Conservation (phyloP, 1,140 invertebrate genomes). For the Dinoponera quadriceps region DNA sequence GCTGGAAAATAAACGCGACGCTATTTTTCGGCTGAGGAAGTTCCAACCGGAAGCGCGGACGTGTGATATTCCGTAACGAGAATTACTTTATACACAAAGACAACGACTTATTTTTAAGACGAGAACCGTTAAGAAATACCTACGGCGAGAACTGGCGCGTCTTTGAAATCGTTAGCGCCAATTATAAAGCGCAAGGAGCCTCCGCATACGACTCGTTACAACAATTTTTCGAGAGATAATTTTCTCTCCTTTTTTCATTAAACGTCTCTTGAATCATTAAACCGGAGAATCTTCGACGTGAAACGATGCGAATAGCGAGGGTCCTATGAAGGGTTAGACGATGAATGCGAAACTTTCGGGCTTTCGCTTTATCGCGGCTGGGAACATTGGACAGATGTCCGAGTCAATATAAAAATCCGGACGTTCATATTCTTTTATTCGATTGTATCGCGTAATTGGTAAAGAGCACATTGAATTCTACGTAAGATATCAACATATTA, state of each 20-base stretch:
- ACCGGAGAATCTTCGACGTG: not conserved
- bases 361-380: too few species aligned
- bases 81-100: conserved; percentile 14
- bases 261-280: not conserved
- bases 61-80: not conserved
- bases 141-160: not conserved
- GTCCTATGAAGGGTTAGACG: too few species aligned
- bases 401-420: too few species aligned
- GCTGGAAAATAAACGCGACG: conserved; percentile 10
- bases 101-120: not conserved
- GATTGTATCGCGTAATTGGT: too few species aligned
- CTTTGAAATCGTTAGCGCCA: not conserved
- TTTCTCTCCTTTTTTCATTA: not conserved
- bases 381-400: too few species aligned
- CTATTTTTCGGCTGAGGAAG: not conserved
- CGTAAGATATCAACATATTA: not conserved
- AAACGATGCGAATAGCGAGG: too few species aligned
- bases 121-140: not conserved
- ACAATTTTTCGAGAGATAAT: not conserved
- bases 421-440: too few species aligned
- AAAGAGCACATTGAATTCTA: too few species aligned
- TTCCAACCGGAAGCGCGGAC: not conserved
- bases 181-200: not conserved
- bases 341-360: too few species aligned
- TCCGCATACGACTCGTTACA: not conserved